These are phyloP conservation scores for Picus viridis DNA, from an alignment of 2,797 vertebrate species.

Conservation along the genomic window DNA sequence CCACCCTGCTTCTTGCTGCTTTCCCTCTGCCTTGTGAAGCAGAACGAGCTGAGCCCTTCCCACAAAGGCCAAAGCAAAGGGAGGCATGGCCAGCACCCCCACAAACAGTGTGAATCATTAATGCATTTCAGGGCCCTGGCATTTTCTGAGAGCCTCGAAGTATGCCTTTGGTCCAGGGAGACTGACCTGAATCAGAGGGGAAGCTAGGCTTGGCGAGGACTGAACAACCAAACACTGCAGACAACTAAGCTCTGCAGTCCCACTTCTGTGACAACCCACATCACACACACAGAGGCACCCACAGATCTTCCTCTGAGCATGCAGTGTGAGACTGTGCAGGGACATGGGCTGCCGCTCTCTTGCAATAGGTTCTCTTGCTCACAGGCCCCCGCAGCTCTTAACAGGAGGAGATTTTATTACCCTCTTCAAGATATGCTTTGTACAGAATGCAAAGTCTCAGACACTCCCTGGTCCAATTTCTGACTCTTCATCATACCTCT, in stretches of 20 bases:
- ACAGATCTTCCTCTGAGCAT: too few relatives aligned
- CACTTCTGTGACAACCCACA: background rate
- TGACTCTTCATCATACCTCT: background rate
- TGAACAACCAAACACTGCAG: background rate
- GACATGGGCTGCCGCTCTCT: background rate
- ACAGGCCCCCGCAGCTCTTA: background rate
- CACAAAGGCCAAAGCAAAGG: background rate
- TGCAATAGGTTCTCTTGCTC: background rate
- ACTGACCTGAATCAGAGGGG: background rate
- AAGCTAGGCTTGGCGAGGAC: background rate
- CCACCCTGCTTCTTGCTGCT: background rate
- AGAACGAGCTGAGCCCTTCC: background rate
- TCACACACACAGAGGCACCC: too few relatives aligned
- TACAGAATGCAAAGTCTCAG: background rate
- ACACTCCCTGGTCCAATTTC: background rate
- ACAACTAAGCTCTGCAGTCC: background rate
- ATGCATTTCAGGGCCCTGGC: background rate
- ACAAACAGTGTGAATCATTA: background rate
- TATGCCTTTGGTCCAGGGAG: background rate
- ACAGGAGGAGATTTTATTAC: background rate
- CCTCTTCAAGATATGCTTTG: background rate
- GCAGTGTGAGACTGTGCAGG: too few relatives aligned
- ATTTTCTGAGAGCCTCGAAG: background rate
- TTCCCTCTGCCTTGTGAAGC: background rate
- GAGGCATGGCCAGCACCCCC: background rate